Conservation (phyloP, 2,797 vertebrate genomes). For the Esox masquinongy region DNA sequence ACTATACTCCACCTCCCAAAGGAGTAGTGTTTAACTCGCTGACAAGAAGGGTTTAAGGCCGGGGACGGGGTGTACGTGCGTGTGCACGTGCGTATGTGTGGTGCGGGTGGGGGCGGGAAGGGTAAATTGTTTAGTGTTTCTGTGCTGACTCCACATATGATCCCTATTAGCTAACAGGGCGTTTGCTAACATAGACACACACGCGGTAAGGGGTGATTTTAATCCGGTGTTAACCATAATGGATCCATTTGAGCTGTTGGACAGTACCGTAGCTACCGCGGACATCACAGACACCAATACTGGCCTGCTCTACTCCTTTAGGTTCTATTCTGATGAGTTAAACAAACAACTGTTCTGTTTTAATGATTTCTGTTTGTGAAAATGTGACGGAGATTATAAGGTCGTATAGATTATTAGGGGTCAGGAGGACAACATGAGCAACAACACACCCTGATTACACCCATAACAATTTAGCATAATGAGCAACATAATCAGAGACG, state of each 20-base stretch:
- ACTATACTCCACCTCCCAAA: constrained; percentile 68
- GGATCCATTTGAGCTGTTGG: not conserved
- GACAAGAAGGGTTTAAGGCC: constrained; percentile 59
- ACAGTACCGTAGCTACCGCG: not conserved
- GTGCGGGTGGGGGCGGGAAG: constrained; percentile 53
- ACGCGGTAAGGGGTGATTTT: constrained; percentile 9
- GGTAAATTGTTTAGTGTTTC: constrained; percentile 72
- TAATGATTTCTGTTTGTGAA: not conserved
- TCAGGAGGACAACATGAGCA: constrained; percentile 48
- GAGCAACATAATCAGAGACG: too few relatives aligned
- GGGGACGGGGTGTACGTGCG: constrained; percentile 38
- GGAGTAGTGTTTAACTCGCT: constrained; percentile 76
- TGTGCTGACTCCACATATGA: constrained; percentile 79
- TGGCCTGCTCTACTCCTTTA: not conserved
- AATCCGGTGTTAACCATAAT: constrained; percentile 7
- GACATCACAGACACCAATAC: constrained; percentile 26
- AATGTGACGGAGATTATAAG: constrained; percentile 53
- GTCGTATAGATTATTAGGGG: constrained; percentile 49
- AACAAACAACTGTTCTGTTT: not conserved
- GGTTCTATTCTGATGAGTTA: not conserved
- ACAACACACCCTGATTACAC: not conserved
- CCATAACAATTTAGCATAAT: too few relatives aligned
- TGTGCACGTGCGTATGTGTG: constrained; percentile 18
- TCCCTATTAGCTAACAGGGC: constrained; percentile 76
- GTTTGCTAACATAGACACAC: constrained; percentile 50